Evolutionary conservation across 2,797 vertebrate species (phyloP), one percentile per base, ranked within the genome.

Genomic region (Megaceryle alcyon): DNA sequence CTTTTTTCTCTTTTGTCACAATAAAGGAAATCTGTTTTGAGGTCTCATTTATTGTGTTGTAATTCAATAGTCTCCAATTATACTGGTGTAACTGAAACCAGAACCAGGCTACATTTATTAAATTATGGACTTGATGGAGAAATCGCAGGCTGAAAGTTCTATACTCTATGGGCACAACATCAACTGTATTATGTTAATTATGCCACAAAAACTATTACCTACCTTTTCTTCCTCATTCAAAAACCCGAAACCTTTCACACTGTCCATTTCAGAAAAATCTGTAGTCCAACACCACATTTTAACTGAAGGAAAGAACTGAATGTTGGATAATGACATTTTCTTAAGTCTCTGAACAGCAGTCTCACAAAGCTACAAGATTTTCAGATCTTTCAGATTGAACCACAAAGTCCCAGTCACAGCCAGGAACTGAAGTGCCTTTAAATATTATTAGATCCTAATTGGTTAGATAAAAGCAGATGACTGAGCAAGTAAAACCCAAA

Each of bases 51-150:
- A 79, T 41, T 51, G 43, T 70, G n/a, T 20, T 82, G 22, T 95
- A 96, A 95, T 91, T 82, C 61, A 86, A 92, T 83, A 88, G 54
- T 5, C 5, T 91, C 56, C 48, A 88, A 75, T 92, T 94, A 82
- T 14, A 77, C 23, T 51, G 41, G 31, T 60, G 35, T 68, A 87
- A 91, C 60, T 69, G 75, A 95, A 71, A 89, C 26, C 82, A 94
- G 94, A 92, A 84, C n/a, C 44, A 86, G 68, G 46, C 20, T 83
- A 80, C n/a, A 93, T 87, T 92, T 79, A 90, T 95, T 94, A 79
- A 65, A 92, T 88, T 94, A 92, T 33, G 33, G 77, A 70, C 33
- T 76, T 54, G 84, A 89, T 66, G 80, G 77, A 94, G 82, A 92
- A 94, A 94, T 79, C 63, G 85, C 82, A 91, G 66, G 28, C 31